Evolutionary conservation across 1,140 invertebrate genomes (phyloP).

Genomic region (Lysiphlebus fabarum): DNA sequence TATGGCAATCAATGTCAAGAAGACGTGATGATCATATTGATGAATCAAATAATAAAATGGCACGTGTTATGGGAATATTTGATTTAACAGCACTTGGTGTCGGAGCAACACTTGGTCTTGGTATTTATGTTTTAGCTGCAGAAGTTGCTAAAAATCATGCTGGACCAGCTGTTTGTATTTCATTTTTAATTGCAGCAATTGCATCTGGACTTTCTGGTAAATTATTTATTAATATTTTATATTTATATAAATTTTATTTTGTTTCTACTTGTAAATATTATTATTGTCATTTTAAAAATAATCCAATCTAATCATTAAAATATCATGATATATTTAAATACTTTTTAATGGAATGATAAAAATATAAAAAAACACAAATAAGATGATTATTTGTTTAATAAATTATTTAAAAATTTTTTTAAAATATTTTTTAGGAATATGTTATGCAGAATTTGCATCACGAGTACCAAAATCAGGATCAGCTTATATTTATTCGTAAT

Average conservation of each 20-base stretch:
- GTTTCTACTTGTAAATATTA: background rate
- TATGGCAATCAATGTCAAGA: conserved; percentile 54
- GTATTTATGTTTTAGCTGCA: conserved; percentile 88
- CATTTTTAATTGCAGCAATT: conserved; percentile 83
- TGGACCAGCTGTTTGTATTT: conserved; percentile 83
- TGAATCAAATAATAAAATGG: conserved; percentile 57
- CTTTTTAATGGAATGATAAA: too few relatives aligned
- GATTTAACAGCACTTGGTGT: conserved; percentile 82
- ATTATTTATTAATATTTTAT: background rate
- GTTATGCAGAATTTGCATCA: conserved; percentile 85
- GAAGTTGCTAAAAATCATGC: conserved; percentile 79
- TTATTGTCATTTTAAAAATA: background rate
- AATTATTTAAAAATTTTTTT: conserved; percentile 35
- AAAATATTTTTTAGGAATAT: conserved; percentile 63
- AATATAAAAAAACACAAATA: background rate
- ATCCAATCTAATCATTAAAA: too few relatives aligned
- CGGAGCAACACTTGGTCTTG: conserved; percentile 86
- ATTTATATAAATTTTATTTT: background rate
- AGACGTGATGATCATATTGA: conserved; percentile 52
- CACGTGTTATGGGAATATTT: conserved; percentile 70
- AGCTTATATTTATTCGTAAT: conserved; percentile 63
- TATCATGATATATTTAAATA: background rate
- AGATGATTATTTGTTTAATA: conserved; percentile 28
- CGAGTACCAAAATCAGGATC: conserved; percentile 83
- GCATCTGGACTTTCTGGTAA: conserved; percentile 82